Base-by-base conservation (phyloP, 2,797 vertebrate species). In the Pteronotus mesoamericanus region DNA sequence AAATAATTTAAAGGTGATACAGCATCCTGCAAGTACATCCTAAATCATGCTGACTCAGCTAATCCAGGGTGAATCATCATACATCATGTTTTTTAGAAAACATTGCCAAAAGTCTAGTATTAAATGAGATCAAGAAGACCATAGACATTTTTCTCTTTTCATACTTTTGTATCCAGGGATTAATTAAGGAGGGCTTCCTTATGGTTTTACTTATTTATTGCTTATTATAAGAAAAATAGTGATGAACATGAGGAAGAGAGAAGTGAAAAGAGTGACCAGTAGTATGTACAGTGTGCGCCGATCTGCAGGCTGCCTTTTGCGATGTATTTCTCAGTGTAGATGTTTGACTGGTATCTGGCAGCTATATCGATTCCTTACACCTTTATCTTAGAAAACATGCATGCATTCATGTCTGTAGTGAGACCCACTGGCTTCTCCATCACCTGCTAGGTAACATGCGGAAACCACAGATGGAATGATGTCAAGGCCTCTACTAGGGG, bases 211-310 rank as follows among this genome's bases (percentile, higher is more conserved):
- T 78, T 32, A 22, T 69, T 89, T 74, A 6, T 42, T 37, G 37
- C 21, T 42, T 34, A 6, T 29, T 37, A 1, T 59, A 5, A 94
- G 37, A 44, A 89, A 71, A n/a, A 39, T 24, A 15, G 32, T 8
- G 53, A n/a, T 0, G 6, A 18, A 11, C 12, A 14, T 22, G 6
- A 64, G 15, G 11, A 48, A 32, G 42, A 34, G 1, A 8, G 16
- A n/a, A 39, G 24, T 53, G 32, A 1, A 9, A 1, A 9, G 15
- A 39, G 18, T 16, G 16, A 46, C 9, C 7, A 6, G 24, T 19
- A 5, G 34, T 32, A 44, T 8, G 4, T 44, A 48, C 1, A 9
- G 1, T 3, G 29, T 15, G 14, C 1, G 1, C 5, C 4, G n/a
- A 18, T 29, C 75, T n/a, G 7, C 32, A 75, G 51, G 39, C 29